Conservation (phyloP, 2,113 vertebrate species). For the Hippolais icterina region DNA sequence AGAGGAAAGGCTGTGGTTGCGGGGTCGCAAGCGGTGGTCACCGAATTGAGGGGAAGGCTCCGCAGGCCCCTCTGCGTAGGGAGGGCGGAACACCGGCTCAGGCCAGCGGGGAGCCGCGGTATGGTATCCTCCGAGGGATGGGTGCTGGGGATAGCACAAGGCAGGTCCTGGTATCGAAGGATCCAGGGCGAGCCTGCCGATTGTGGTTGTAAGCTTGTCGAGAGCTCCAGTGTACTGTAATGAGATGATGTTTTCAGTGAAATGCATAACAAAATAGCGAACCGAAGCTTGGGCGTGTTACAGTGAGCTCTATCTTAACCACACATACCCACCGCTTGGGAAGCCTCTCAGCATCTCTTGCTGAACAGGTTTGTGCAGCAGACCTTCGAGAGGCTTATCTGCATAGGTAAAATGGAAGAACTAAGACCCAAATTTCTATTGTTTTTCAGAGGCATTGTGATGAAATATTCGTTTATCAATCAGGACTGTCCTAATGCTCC, state of each 20-base stretch:
- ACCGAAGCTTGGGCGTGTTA: background rate
- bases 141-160: accelerated
- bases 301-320: accelerated
- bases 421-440: background rate
- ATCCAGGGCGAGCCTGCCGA: accelerated
- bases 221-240: background rate
- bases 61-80: too few relatives aligned
- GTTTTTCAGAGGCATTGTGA: background rate
- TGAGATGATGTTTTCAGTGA: background rate
- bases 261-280: background rate
- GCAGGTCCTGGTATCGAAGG: accelerated
- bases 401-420: background rate
- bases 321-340: accelerated
- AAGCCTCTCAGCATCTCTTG: background rate
- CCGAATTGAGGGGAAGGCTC: background rate
- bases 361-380: background rate
- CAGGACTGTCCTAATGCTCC: background rate
- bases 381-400: accelerated
- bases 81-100: accelerated
- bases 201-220: too few relatives aligned
- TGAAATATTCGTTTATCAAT: background rate
- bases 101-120: accelerated
- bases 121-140: accelerated
- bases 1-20: background rate
- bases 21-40: background rate